Conservation (phyloP, 2,113 vertebrate genomes). For the Pelvicachromis taeniatus region DNA sequence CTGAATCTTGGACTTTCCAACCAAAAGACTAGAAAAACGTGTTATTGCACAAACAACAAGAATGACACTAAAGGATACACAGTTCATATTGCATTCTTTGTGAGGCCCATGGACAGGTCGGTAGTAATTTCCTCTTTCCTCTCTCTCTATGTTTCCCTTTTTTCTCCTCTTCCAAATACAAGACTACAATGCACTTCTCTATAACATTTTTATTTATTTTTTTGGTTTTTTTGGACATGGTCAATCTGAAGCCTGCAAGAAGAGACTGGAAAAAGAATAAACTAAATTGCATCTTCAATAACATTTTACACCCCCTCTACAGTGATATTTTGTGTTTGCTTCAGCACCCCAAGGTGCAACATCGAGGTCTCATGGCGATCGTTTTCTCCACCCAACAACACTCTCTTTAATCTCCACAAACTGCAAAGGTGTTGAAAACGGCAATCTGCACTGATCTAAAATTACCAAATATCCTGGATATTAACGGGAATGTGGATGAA, state of each 20-base stretch:
- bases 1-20: neutral
- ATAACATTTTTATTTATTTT: neutral
- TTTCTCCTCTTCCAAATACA: neutral
- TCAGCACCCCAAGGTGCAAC: slow-evolving; percentile 12
- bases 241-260: neutral
- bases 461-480: neutral
- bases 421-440: neutral
- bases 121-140: neutral
- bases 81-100: neutral
- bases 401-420: slow-evolving; percentile 22
- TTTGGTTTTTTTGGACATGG: neutral
- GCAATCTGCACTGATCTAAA: neutral
- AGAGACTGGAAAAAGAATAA: neutral
- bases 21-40: neutral
- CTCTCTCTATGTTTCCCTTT: neutral
- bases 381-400: slow-evolving; percentile 37
- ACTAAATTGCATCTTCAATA: slow-evolving; percentile 4
- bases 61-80: neutral
- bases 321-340: slow-evolving; percentile 15
- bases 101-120: neutral
- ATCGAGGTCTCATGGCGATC: slow-evolving; percentile 22
- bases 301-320: slow-evolving; percentile 5
- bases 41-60: neutral
- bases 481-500: neutral
- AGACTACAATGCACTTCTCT: neutral